phyloP scores from a whole-genome alignment of 2,888 invertebrate genomes.

The Hyalella azteca region DNA sequence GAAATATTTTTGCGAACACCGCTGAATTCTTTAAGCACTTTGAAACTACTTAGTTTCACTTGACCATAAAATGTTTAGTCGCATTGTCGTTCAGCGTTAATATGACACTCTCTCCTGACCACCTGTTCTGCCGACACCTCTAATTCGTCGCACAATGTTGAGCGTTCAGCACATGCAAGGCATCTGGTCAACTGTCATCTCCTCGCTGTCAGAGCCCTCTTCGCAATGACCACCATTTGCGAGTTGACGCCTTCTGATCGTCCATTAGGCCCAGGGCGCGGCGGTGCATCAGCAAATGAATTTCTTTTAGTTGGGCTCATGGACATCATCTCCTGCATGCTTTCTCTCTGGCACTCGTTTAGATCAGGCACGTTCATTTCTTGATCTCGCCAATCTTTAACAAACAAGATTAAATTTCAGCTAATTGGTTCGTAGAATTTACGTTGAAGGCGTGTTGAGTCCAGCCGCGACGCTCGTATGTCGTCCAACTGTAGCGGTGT shows the following conservation, averaged over 20 bases:
- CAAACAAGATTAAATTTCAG: conserved; percentile 11
- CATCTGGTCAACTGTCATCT: too few relatives aligned
- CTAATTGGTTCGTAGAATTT: conserved; percentile 1
- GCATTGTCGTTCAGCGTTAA: too few relatives aligned
- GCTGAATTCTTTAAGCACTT: too few relatives aligned
- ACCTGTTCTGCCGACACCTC: too few relatives aligned
- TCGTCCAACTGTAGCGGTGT: not conserved
- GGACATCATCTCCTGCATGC: not conserved
- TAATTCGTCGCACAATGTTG: too few relatives aligned
- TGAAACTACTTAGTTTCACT: too few relatives aligned
- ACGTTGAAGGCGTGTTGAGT: not conserved
- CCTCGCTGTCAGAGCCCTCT: too few relatives aligned
- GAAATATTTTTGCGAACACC: too few relatives aligned
- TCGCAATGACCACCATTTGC: not conserved
- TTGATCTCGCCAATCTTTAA: not conserved
- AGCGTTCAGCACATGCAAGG: too few relatives aligned
- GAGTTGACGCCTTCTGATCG: not conserved
- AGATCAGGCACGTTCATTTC: not conserved
- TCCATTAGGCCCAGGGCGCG: not conserved
- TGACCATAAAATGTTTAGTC: too few relatives aligned
- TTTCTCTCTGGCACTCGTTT: not conserved
- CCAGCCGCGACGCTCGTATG: not conserved
- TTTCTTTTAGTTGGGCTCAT: conserved; percentile 15
- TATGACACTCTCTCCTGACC: too few relatives aligned
- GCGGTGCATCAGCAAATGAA: not conserved